Evolutionary conservation across 1,140 invertebrate species (phyloP).

Genomic region (Lepidostoma basale): DNA sequence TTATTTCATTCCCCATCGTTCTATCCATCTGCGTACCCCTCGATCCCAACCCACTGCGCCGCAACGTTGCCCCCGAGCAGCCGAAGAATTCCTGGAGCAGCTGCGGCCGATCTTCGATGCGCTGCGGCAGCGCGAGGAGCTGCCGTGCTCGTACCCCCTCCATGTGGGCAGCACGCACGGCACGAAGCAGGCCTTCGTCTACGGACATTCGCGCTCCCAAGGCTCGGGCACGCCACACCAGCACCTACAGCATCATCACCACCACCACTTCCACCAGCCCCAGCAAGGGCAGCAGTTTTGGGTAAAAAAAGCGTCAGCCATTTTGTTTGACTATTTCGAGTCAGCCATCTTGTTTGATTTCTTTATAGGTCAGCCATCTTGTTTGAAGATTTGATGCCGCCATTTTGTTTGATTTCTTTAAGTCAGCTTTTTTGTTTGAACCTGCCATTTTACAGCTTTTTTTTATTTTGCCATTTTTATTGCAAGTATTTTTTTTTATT

Average conservation of each 20-base stretch:
- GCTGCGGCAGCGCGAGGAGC: conserved; percentile 84
- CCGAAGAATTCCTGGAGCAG: conserved; percentile 90
- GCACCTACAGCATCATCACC: conserved; percentile 57
- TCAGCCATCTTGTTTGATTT: neutral
- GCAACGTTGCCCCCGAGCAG: conserved; percentile 58
- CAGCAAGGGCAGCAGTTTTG: conserved; percentile 57
- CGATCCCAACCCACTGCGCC: neutral
- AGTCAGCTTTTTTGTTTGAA: neutral
- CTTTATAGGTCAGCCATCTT: neutral
- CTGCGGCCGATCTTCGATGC: conserved; percentile 93
- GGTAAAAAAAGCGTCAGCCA: conserved; percentile 51
- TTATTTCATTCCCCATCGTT: neutral
- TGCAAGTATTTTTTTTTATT: neutral
- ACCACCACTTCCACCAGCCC: conserved; percentile 55
- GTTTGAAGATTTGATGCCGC: neutral
- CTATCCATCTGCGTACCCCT: neutral
- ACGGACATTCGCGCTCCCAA: conserved; percentile 60
- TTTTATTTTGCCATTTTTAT: neutral
- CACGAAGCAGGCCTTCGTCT: conserved; percentile 62
- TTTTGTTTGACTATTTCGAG: no score
- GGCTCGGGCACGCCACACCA: conserved; percentile 57
- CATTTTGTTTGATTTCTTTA: neutral
- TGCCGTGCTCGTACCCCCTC: conserved; percentile 85
- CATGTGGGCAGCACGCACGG: conserved; percentile 72
- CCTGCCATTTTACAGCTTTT: neutral